These are phyloP conservation scores for Drosophila rubida DNA, from an alignment of 2,888 invertebrate genomes.

Conservation along the genomic window DNA sequence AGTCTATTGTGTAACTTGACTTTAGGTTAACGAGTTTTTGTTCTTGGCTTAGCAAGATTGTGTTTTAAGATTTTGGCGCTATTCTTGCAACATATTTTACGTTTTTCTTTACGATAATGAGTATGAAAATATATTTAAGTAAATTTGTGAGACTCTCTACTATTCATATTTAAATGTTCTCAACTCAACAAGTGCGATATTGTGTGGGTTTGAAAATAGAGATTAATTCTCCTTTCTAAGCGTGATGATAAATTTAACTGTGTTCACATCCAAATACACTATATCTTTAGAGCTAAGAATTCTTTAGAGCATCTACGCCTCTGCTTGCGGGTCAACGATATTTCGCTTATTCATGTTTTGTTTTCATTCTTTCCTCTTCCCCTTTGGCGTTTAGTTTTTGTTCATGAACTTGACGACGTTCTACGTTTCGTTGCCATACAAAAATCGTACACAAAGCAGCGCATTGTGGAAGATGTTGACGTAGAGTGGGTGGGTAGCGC, in stretches of 20 bases:
- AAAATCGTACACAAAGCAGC: slow-evolving; percentile 43
- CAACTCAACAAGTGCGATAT: background rate
- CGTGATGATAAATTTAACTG: background rate
- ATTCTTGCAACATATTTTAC: background rate
- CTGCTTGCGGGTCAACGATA: background rate
- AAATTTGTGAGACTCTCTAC: too few species aligned
- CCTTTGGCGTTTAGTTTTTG: slow-evolving; percentile 36
- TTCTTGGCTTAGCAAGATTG: background rate
- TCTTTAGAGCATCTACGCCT: slow-evolving; percentile 32
- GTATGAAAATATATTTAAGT: background rate
- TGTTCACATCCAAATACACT: background rate
- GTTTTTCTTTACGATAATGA: too few species aligned
- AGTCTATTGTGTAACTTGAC: background rate
- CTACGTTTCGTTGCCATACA: too few species aligned
- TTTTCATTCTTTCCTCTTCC: slow-evolving; percentile 37
- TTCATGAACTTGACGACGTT: slow-evolving; percentile 69
- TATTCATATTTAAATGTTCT: too few species aligned
- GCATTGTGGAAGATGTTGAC: slow-evolving; percentile 50
- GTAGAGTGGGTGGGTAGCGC: background rate
- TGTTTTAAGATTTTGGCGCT: background rate
- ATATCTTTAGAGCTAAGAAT: background rate
- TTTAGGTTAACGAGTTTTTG: background rate
- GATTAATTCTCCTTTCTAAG: too few species aligned
- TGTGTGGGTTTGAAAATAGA: background rate
- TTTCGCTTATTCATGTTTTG: slow-evolving; percentile 25